These are phyloP conservation scores for Limnothrissa miodon DNA, from an alignment of 2,113 vertebrate species.

Conservation along the genomic window DNA sequence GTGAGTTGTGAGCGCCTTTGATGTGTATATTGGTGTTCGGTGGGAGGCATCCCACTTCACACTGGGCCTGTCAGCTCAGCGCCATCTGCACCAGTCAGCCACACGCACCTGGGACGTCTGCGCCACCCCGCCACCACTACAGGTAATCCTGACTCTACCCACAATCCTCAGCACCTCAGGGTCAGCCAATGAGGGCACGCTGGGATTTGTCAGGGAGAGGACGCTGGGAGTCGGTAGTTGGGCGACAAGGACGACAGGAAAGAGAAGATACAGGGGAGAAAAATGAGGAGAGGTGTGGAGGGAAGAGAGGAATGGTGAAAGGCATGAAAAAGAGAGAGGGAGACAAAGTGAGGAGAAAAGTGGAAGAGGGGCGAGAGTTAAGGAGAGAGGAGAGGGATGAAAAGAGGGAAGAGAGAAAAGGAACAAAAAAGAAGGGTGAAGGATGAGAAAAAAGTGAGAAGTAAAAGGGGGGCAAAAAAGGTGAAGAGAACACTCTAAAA, in stretches of 20 bases:
- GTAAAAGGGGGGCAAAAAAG: neutral
- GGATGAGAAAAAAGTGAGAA: neutral
- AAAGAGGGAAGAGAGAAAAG: neutral
- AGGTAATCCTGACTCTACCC: conserved; percentile 59
- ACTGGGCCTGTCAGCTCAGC: conserved; percentile 63
- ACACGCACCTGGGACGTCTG: conserved; percentile 30
- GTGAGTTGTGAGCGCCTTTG: conserved; percentile 3
- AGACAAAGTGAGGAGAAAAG: neutral
- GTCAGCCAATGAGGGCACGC: conserved; percentile 67
- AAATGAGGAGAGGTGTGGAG: neutral
- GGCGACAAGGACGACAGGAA: neutral
- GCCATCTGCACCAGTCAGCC: conserved; percentile 69
- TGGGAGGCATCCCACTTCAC: conserved; percentile 64
- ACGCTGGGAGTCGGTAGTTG: neutral
- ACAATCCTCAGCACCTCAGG: conserved; percentile 58
- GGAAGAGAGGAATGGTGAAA: neutral
- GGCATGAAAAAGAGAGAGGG: neutral
- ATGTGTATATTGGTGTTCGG: conserved; percentile 57
- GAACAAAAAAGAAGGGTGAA: neutral
- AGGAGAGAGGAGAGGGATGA: neutral
- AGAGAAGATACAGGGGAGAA: neutral
- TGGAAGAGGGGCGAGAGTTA: neutral
- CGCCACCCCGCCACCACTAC: conserved; percentile 30
- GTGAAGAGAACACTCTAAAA: neutral
- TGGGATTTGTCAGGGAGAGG: conserved; percentile 25